Conservation (phyloP, 1,140 invertebrate genomes). For the Euschistus heros region DNA sequence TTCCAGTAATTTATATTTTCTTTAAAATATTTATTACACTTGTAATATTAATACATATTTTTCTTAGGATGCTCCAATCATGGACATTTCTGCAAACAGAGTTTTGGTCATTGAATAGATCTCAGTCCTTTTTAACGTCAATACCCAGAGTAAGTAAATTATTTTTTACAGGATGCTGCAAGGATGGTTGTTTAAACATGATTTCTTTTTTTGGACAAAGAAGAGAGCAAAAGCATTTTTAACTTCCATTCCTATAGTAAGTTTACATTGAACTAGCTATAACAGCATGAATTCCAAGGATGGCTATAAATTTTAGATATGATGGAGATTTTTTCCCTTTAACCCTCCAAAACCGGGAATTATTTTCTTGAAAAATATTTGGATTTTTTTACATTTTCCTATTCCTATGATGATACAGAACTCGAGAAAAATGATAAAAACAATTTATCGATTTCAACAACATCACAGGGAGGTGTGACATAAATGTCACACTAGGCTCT, state of each 20-base stretch:
- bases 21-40: too few relatives aligned
- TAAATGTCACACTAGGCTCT: too few relatives aligned
- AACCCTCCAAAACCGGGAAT: too few relatives aligned
- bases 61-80: constrained; percentile 66
- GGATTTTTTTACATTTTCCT: too few relatives aligned
- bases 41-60: constrained; percentile 15
- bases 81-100: constrained; percentile 65
- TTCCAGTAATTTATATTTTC: too few relatives aligned
- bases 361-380: too few relatives aligned
- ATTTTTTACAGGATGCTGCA: constrained; percentile 57
- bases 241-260: constrained; percentile 63
- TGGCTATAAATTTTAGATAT: background rate
- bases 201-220: constrained; percentile 54
- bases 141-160: background rate
- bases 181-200: constrained; percentile 74
- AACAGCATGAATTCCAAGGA: background rate
- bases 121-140: constrained; percentile 49
- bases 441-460: too few relatives aligned
- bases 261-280: constrained; percentile 29
- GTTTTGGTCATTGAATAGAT: constrained; percentile 57
- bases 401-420: too few relatives aligned
- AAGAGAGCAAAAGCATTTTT: constrained; percentile 57
- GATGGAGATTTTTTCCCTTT: too few relatives aligned
- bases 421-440: too few relatives aligned
- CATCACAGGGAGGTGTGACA: too few relatives aligned